Base-by-base conservation (phyloP, 2,797 vertebrate species). In the Karalla daura region DNA sequence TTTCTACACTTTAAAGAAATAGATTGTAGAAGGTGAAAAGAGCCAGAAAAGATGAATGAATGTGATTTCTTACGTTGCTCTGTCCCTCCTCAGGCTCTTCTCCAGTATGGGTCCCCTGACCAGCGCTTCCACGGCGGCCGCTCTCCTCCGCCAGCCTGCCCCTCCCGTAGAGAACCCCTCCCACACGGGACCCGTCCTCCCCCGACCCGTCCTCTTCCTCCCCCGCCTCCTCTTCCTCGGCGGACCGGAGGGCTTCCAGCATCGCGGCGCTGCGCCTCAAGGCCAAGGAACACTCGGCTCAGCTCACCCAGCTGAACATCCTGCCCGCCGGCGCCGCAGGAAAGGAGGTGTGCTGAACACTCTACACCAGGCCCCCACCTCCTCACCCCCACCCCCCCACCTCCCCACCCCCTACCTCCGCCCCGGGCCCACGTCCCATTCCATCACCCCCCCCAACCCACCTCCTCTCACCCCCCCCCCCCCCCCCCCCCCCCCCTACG, bases 281-380 rank as follows among this genome's bases (percentile, higher is more conserved):
- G 92, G 97, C 97, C 76, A 98, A 98, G 91, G 97, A 99, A 90
- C 97, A 99, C 90, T 98, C 97, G 2, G 97, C 97, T 51, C 97
- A 99, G 93, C 95, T 99, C 84, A 98, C 97, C 81, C 97, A 98
- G 92, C 96, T 99, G 77, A 98, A 97, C 94, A 96, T 98, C 90
- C 94, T 98, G 91, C 96, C 96, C 23, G 76, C 95, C 17, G 95
- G 92, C 86, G 94, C 93, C 83, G 82, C 97, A 37, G 96, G 97
- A 90, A 99, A 98, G 93, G 97, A 99, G 95, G 97, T 98, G 92
- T 99, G 97, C 95, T 99, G 95, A 97, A 88, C 83, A 71, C 81
- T 85, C 70, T 9, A 80, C 66, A 65, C 65, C 69, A 80, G 74
- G 75, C 55, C 27, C 43, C 58, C 62, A 40, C 83, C 71, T 45